Evolutionary conservation across 2,113 vertebrate genomes (phyloP).

Genomic region (Oryzias woworae): DNA sequence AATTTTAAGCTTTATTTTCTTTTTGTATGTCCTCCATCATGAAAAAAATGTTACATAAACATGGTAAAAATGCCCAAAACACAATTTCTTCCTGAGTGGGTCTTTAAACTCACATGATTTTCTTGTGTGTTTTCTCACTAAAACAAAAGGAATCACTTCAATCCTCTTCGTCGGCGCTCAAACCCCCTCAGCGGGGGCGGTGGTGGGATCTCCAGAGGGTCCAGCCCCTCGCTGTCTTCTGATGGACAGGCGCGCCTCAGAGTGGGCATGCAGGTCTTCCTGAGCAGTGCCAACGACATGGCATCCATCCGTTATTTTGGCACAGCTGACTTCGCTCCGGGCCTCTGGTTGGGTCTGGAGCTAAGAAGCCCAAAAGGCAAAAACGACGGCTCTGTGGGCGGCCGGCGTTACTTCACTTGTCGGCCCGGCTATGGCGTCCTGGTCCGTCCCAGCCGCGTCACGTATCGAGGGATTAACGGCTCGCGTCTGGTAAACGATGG

Average conservation of each 20-base stretch:
- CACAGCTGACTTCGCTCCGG: conserved; percentile 86
- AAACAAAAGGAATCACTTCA: conserved; percentile 75
- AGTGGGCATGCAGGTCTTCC: conserved; percentile 90
- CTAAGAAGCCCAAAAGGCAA: conserved; percentile 88
- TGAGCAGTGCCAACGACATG: conserved; percentile 93
- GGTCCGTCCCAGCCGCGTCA: conserved; percentile 90
- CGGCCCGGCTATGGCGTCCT: conserved; percentile 85
- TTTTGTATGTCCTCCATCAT: too few species aligned
- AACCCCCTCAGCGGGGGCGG: conserved; percentile 64
- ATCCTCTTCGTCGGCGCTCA: conserved; percentile 82
- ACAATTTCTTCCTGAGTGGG: too few species aligned
- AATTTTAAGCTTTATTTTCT: too few species aligned
- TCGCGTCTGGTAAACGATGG: conserved; percentile 85
- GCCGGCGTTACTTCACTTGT: conserved; percentile 90
- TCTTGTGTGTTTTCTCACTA: neutral
- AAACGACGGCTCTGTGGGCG: conserved; percentile 89
- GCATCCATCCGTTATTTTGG: conserved; percentile 90
- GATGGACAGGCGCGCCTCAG: conserved; percentile 80
- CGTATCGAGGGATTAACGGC: conserved; percentile 91
- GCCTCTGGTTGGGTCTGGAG: conserved; percentile 93
- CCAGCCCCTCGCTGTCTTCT: conserved; percentile 24
- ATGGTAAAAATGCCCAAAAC: too few species aligned
- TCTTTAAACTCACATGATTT: conserved; percentile 15
- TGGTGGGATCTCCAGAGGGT: conserved; percentile 19
- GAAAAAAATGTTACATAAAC: too few species aligned